Conservation (phyloP, 1,140 invertebrate species). For the Diabrotica virgifera region DNA sequence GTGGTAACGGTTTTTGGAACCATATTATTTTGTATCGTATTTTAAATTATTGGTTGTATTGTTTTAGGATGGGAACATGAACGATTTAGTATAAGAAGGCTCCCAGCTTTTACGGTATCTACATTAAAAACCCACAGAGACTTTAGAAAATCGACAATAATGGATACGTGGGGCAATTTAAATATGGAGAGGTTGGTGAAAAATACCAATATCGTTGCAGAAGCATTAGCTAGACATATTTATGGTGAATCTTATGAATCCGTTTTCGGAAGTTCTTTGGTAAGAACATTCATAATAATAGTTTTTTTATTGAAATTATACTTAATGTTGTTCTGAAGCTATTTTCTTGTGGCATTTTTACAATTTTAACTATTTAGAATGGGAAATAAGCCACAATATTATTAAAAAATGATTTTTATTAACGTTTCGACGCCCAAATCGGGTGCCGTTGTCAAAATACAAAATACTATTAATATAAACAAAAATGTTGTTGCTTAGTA, state of each 20-base stretch:
- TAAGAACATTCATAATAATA: slow-evolving; percentile 49
- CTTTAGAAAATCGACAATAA: slow-evolving; percentile 58
- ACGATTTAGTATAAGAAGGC: slow-evolving; percentile 84
- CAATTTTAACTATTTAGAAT: too few relatives aligned
- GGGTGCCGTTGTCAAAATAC: too few relatives aligned
- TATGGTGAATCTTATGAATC: slow-evolving; percentile 74
- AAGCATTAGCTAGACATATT: slow-evolving; percentile 79
- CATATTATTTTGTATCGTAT: neutral
- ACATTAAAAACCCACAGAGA: slow-evolving; percentile 62
- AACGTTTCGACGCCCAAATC: too few relatives aligned
- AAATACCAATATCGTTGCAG: slow-evolving; percentile 77
- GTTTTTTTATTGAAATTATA: too few relatives aligned
- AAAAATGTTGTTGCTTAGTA: too few relatives aligned
- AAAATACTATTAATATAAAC: too few relatives aligned
- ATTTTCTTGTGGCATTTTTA: too few relatives aligned
- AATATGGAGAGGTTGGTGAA: slow-evolving; percentile 60
- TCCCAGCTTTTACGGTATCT: slow-evolving; percentile 33
- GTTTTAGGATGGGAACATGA: slow-evolving; percentile 93
- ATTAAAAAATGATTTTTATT: too few relatives aligned
- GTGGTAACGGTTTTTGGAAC: too few relatives aligned
- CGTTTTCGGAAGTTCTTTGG: slow-evolving; percentile 69
- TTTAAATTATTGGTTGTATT: slow-evolving; percentile 45
- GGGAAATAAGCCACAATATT: too few relatives aligned
- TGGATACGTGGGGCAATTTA: slow-evolving; percentile 59
- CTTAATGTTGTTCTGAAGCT: too few relatives aligned